Evolutionary conservation across 2,888 invertebrate genomes (phyloP), one percentile per base, ranked within the genome.

Genomic region (Hyposoter dolosus): DNA sequence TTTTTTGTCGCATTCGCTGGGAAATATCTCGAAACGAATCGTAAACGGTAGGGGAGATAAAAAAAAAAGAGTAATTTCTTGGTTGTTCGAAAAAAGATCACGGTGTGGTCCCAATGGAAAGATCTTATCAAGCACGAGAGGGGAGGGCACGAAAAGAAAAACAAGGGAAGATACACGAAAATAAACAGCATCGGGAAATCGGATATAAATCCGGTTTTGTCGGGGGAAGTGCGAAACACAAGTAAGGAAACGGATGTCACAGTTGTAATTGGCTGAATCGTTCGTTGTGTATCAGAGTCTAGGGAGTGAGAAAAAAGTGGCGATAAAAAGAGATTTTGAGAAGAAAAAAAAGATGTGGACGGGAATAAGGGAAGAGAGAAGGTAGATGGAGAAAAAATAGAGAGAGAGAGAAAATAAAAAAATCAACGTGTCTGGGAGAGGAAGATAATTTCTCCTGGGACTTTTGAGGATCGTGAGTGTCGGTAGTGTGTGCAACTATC

Each of bases 231-330:
- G 63, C 77, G 72, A 86, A 77, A 71, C 50, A n/a, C 60, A 47
- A 66, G 79, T 71, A 74, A 87, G 86, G 79, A 82, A 50, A 74
- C 40, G 28, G 78, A 86, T 86, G 79, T 84, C 75, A 43, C 47
- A 83, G 86, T 87, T 89, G 87, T 89, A 89, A 88, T 88, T 88
- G 89, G 86, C 85, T 83, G 85, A 86, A 87, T 82, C 71, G 84
- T 74, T 79, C 81, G 74, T 87, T n/a, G 72, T 50, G 63, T 50
- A 53, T 28, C 53, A 47, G 63, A 63, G 68, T 35, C 56, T 47
- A 28, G 60, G 12, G 45, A 15, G 47, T 63, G 71, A 72, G 60
- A 63, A 72, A 71, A 66, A 63, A 84, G 60, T 66, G 65, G 63
- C 45, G 28, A 53, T 81, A 56, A 56, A 66, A 71, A 53, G 32